Evolutionary conservation across 2,797 vertebrate genomes (phyloP).

Genomic region (Discoglossus pictus): DNA sequence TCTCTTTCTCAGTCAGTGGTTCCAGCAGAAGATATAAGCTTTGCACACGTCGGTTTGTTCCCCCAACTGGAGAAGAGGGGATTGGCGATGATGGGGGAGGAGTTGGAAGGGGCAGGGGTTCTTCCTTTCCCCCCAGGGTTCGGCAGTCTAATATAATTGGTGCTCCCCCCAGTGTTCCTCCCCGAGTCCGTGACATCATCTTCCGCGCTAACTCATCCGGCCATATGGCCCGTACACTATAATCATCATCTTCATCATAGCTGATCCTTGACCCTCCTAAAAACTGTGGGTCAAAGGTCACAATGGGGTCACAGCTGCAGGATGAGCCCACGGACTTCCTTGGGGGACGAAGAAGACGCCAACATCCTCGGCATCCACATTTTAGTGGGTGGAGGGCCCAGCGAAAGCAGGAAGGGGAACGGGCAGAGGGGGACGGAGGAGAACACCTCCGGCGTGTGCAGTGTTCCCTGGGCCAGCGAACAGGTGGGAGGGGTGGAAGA

Average conservation of each 20-base stretch:
- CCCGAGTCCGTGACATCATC: slow-evolving; percentile 68
- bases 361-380: slow-evolving; percentile 73
- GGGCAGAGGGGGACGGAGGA: slow-evolving; percentile 64
- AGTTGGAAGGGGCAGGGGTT: slow-evolving; percentile 58
- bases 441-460: slow-evolving; percentile 62
- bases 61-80: slow-evolving; percentile 44
- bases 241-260: slow-evolving; percentile 75
- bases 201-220: slow-evolving; percentile 81
- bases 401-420: slow-evolving; percentile 76
- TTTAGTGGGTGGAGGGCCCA: slow-evolving; percentile 77
- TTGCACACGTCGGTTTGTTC: slow-evolving; percentile 53
- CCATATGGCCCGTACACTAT: slow-evolving; percentile 83
- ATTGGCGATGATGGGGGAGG: slow-evolving; percentile 59
- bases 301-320: slow-evolving; percentile 85
- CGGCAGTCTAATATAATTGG: slow-evolving; percentile 63
- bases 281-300: slow-evolving; percentile 79
- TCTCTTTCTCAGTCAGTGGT: slow-evolving; percentile 77
- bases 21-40: slow-evolving; percentile 81
- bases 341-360: slow-evolving; percentile 76
- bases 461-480: slow-evolving; percentile 58
- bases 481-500: slow-evolving; percentile 57
- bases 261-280: slow-evolving; percentile 60
- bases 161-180: slow-evolving; percentile 72
- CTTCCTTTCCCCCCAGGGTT: slow-evolving; percentile 54
- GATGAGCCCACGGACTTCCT: slow-evolving; percentile 80